Conservation (phyloP, 2,113 vertebrate genomes). For the Zapornia atra region DNA sequence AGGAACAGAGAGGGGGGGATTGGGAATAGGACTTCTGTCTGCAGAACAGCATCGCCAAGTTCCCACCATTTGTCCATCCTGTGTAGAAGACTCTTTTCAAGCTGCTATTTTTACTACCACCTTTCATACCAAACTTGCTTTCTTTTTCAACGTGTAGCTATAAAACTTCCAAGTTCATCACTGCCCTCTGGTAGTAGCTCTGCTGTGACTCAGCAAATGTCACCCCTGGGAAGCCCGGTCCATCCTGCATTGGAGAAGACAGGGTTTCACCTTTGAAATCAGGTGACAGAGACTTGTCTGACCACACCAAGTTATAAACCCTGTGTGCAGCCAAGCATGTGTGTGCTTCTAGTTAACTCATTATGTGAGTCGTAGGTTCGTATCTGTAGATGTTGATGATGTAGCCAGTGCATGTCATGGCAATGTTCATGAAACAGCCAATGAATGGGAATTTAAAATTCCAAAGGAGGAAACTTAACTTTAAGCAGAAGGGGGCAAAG, state of each 20-base stretch:
- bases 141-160: background rate
- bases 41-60: background rate
- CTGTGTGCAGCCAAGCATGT: fast-evolving
- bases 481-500: background rate
- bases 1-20: background rate
- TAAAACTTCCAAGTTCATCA: background rate
- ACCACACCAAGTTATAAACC: background rate
- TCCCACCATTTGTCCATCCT: background rate
- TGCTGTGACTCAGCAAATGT: background rate
- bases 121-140: background rate
- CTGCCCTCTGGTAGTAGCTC: background rate
- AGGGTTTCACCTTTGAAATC: background rate
- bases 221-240: background rate
- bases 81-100: background rate
- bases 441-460: background rate
- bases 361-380: background rate
- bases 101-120: background rate
- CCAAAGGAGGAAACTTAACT: background rate
- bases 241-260: background rate
- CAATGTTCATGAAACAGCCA: background rate
- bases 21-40: background rate
- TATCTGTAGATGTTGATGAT: background rate
- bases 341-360: background rate
- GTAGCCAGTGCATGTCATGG: background rate
- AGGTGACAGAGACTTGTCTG: background rate